These are phyloP conservation scores for Ceraclea dissimilis DNA, from an alignment of 2,888 invertebrate genomes.

Conservation along the genomic window DNA sequence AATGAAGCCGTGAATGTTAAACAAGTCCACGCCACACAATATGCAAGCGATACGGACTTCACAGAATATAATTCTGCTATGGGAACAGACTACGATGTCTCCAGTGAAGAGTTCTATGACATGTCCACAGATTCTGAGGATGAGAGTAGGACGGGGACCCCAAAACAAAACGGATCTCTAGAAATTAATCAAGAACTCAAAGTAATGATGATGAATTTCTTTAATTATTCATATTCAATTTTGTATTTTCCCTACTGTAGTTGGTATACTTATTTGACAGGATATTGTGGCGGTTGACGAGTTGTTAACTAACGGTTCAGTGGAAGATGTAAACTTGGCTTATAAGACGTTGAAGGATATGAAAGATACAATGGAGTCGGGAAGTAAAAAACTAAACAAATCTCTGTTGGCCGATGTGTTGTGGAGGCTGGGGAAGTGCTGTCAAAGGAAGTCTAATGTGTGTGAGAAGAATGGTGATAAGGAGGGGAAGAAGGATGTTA, in stretches of 20 bases:
- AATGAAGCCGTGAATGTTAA: neutral
- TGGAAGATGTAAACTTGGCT: conserved; percentile 18
- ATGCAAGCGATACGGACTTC: conserved; percentile 17
- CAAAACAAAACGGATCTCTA: conserved; percentile 5
- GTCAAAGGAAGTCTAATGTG: conserved; percentile 20
- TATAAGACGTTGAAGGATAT: conserved; percentile 17
- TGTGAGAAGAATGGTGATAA: conserved; percentile 17
- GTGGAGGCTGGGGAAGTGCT: conserved; percentile 23
- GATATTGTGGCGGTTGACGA: conserved; percentile 14
- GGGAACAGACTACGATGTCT: conserved; percentile 43
- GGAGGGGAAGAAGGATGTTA: conserved; percentile 17
- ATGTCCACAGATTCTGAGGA: conserved; percentile 43
- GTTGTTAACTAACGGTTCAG: conserved; percentile 11
- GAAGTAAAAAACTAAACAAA: neutral
- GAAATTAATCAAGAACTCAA: conserved; percentile 7
- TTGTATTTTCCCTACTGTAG: neutral
- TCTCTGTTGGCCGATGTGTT: conserved; percentile 13
- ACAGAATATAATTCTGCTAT: conserved; percentile 22
- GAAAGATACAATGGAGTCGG: neutral
- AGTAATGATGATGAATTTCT: too few species aligned
- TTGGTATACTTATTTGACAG: conserved; percentile 6
- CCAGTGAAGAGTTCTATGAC: conserved; percentile 47
- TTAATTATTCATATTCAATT: conserved; percentile 3
- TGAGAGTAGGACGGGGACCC: conserved; percentile 32
- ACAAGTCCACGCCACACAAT: neutral